phyloP scores from a whole-genome alignment of 1,140 invertebrate genomes.

The Harpegnathos saltator region DNA sequence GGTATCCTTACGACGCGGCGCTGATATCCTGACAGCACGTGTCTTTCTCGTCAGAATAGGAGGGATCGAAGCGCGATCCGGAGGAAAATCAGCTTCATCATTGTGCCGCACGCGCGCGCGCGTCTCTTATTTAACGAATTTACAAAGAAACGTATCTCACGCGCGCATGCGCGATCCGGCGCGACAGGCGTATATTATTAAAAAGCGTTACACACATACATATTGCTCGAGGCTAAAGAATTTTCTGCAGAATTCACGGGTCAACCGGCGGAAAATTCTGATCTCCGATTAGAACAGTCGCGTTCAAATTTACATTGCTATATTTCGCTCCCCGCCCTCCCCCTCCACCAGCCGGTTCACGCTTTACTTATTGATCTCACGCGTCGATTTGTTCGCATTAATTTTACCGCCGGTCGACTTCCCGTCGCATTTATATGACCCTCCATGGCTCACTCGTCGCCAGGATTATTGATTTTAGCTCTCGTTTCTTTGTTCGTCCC shows the following conservation, averaged over 20 bases:
- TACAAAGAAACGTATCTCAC: neutral
- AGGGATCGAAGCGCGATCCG: neutral
- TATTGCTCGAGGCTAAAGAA: too few relatives aligned
- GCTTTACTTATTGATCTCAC: too few relatives aligned
- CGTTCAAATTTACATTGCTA: too few relatives aligned
- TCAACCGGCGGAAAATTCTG: too few relatives aligned
- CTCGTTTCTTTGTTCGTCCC: neutral
- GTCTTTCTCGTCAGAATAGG: neutral
- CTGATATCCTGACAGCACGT: conserved; percentile 15
- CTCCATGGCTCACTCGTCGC: neutral
- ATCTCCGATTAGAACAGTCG: too few relatives aligned
- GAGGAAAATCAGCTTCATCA: conserved; percentile 3
- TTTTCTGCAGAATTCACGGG: too few relatives aligned
- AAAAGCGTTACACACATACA: too few relatives aligned
- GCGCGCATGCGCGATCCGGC: neutral
- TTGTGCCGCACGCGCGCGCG: neutral
- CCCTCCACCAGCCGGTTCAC: too few relatives aligned
- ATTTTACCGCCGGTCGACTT: neutral
- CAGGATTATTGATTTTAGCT: conserved; percentile 29
- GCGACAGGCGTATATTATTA: neutral
- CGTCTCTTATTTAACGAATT: neutral
- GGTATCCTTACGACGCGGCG: neutral
- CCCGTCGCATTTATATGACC: neutral
- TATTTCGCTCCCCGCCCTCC: too few relatives aligned
- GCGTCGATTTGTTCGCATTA: too few relatives aligned